Percentiles rank a stretch among this genome's conserved stretches.
Evolutionary conservation across 2,797 vertebrate genomes (phyloP).

Genomic region (Vultur gryphus): DNA sequence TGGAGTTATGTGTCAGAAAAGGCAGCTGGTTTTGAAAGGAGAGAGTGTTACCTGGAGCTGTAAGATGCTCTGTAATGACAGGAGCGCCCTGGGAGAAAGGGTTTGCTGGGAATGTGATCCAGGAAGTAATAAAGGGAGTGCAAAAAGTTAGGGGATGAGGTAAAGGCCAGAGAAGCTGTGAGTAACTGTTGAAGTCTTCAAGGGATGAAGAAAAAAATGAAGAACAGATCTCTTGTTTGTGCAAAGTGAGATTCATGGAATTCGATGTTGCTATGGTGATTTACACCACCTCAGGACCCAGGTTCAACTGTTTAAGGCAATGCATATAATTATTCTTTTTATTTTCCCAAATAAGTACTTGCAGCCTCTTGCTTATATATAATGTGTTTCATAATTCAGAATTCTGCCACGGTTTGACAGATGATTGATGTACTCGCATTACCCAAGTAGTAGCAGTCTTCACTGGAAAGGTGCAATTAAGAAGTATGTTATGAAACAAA

Average conservation of each 20-base stretch:
- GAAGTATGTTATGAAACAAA: conserved; percentile 20
- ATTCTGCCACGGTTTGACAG: not conserved
- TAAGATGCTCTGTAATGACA: not conserved
- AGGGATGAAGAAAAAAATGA: not conserved
- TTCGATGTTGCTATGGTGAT: conserved; percentile 26
- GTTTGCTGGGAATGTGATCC: not conserved
- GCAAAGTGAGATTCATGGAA: not conserved
- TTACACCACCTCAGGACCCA: conserved; percentile 25
- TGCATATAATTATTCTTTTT: conserved; percentile 39
- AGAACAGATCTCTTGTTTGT: not conserved
- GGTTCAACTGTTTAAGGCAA: conserved; percentile 38
- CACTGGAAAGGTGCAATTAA: conserved; percentile 8
- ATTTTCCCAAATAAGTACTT: conserved; percentile 39
- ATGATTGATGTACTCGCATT: not conserved
- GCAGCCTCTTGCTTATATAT: not conserved
- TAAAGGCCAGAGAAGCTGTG: not conserved
- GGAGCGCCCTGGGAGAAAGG: not conserved
- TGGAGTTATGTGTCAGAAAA: not conserved
- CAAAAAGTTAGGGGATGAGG: not conserved
- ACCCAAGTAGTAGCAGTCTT: not conserved
- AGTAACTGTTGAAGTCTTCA: not conserved
- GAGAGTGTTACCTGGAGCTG: not conserved
- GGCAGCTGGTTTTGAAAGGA: not conserved
- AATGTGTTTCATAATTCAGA: not conserved
- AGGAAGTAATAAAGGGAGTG: not conserved